A percentile compares a stretch with the other conserved stretches of the same genome.
Conservation (phyloP, 1,140 invertebrate species). For the Drosophila cardini region DNA sequence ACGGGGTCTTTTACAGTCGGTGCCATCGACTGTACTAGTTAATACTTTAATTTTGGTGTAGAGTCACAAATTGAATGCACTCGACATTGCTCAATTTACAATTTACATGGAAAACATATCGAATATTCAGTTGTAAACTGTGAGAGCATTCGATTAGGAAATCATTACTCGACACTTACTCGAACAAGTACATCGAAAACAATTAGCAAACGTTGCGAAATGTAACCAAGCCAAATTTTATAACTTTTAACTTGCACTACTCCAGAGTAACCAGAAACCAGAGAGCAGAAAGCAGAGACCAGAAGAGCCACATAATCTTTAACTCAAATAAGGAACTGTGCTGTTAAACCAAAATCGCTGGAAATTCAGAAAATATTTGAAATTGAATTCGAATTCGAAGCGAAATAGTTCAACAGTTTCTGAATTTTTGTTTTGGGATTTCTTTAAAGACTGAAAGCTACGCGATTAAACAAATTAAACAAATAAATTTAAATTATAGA, state of each 20-base stretch:
- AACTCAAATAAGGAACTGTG: neutral
- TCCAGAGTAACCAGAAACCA: neutral
- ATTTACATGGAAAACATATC: conserved; percentile 10
- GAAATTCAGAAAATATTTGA: neutral
- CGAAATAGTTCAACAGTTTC: conserved; percentile 29
- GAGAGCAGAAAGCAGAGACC: too few species aligned
- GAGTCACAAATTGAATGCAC: neutral
- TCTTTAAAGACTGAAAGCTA: conserved; percentile 77
- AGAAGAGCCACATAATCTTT: neutral
- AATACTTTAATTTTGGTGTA: conserved; percentile 6
- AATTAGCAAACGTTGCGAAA: conserved; percentile 34
- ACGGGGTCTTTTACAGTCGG: too few species aligned
- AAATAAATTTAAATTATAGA: conserved; percentile 14
- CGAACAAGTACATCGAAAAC: conserved; percentile 43
- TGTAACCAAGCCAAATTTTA: conserved; percentile 52
- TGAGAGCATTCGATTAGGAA: conserved; percentile 15
- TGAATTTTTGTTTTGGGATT: conserved; percentile 67
- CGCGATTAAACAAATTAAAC: conserved; percentile 47
- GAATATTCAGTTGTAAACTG: conserved; percentile 11
- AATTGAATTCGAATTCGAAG: neutral
- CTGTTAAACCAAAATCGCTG: too few species aligned
- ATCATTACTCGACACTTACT: neutral
- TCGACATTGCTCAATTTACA: conserved; percentile 7
- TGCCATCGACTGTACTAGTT: too few species aligned
- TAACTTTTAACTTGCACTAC: conserved; percentile 28